Conservation (phyloP, 2,888 invertebrate genomes). For the Anticlea derivata region DNA sequence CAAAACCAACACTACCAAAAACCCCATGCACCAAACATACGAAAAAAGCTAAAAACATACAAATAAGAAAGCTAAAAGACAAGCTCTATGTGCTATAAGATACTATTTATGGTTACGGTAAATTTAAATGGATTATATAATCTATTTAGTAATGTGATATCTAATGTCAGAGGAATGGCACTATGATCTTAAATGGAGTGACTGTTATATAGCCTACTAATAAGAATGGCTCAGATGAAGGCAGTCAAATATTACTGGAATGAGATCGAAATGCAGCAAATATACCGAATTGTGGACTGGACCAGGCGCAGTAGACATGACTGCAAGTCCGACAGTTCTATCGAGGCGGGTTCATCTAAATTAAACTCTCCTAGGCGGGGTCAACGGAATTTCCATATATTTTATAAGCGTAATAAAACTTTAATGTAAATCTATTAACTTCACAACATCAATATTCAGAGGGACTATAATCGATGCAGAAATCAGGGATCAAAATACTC, state of each 20-base stretch:
- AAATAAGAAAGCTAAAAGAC: conserved; percentile 60
- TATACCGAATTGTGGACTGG: conserved; percentile 70
- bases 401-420: conserved; percentile 63
- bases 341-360: conserved; percentile 76
- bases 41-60: conserved; percentile 51
- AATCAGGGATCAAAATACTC: conserved; percentile 74
- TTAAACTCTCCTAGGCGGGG: conserved; percentile 73
- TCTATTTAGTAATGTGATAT: conserved; percentile 50
- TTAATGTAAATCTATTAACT: conserved; percentile 65
- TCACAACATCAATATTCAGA: conserved; percentile 79
- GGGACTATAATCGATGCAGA: conserved; percentile 78
- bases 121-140: conserved; percentile 51
- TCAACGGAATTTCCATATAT: conserved; percentile 50
- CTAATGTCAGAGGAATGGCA: conserved; percentile 59
- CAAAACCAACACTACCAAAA: conserved; percentile 50
- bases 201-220: conserved; percentile 60
- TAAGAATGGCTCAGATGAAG: conserved; percentile 49
- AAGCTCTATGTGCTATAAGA: conserved; percentile 61
- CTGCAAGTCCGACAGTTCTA: conserved; percentile 74
- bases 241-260: conserved; percentile 51
- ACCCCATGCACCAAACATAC: conserved; percentile 71
- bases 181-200: conserved; percentile 50
- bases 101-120: conserved; percentile 44
- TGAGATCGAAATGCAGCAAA: conserved; percentile 55
- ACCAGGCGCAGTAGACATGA: conserved; percentile 66